Evolutionary conservation across 2,113 vertebrate species (phyloP), one percentile per base, ranked within the genome.

Genomic region (Trinectes maculatus): DNA sequence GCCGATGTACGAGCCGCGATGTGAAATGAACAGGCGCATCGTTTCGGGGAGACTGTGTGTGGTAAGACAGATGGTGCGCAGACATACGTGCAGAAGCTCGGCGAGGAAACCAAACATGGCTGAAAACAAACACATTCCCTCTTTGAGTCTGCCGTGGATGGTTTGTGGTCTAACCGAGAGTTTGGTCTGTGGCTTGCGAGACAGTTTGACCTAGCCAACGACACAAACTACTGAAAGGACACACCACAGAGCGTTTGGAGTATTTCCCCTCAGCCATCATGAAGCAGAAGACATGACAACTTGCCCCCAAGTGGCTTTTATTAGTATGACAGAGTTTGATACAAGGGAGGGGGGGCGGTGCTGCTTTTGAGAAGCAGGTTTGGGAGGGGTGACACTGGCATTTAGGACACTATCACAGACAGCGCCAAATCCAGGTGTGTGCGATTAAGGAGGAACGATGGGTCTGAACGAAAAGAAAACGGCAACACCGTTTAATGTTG

Each of bases 141-240:
- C 67, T 65, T 58, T 0, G 0, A 53, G 24, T 46, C 44, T 24
- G 39, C 66, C 34, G 33, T 26, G 18, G 44, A 68, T 58, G 77
- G 82, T 77, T 85, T 86, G 86, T 71, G 87, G 83, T 82, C 57
- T 72, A n/a, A 87, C 89, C 84, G 68, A 74, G 56, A 79, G 74
- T 83, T 84, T 85, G 77, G 69, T 74, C 77, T 76, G 69, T 78
- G 77, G 76, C 65, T 39, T 66, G 62, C 71, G 21, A 47, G 34
- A 72, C 48, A 33, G n/a, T 33, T 3, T 33, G 28, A 52, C 11
- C 49, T 10, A 3, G 29, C 18, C 5, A 43, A 43, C 21, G 40
- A 21, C 29, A 22, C 43, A 5, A 22, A 8, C 11, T 12, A 46
- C 6, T 24, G 43, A 24, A 46, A 46, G 12, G 19, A 46, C 19